Percentiles rank a stretch among this genome's conserved stretches.
phyloP scores from a whole-genome alignment of 2,797 vertebrate species.

The Esox masquinongy region DNA sequence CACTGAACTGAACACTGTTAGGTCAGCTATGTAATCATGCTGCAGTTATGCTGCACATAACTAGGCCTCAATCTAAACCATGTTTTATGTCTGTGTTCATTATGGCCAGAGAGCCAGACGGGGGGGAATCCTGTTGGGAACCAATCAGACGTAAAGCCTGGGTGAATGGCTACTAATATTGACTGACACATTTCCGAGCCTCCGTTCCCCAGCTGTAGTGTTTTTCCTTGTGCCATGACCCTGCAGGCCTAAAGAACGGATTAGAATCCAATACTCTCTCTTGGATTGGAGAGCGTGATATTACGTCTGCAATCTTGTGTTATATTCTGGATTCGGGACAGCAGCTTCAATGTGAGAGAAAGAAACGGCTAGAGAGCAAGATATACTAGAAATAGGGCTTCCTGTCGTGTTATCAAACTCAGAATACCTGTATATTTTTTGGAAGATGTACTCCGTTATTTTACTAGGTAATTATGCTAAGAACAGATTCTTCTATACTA shows the following conservation, averaged over 20 bases:
- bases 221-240: neutral
- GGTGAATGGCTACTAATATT: neutral
- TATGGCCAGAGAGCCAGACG: neutral
- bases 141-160: conserved; percentile 5
- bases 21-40: neutral
- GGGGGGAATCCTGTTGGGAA: neutral
- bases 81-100: neutral
- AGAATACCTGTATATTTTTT: neutral
- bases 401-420: neutral
- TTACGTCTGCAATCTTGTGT: too few relatives aligned
- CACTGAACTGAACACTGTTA: neutral
- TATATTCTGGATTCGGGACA: neutral
- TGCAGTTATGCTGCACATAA: neutral
- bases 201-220: neutral
- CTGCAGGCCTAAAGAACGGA: neutral
- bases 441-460: too few relatives aligned
- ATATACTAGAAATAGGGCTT: neutral
- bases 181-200: conserved; percentile 12
- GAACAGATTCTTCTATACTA: too few relatives aligned
- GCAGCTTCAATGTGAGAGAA: conserved; percentile 12
- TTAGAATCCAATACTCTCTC: too few relatives aligned
- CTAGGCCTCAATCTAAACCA: neutral
- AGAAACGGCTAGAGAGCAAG: too few relatives aligned
- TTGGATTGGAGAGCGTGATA: neutral
- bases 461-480: too few relatives aligned